A percentile compares a stretch with the other conserved stretches of the same genome.
Conservation (phyloP, 92 coral and sea anemone species). For the Actinernus sp. region DNA sequence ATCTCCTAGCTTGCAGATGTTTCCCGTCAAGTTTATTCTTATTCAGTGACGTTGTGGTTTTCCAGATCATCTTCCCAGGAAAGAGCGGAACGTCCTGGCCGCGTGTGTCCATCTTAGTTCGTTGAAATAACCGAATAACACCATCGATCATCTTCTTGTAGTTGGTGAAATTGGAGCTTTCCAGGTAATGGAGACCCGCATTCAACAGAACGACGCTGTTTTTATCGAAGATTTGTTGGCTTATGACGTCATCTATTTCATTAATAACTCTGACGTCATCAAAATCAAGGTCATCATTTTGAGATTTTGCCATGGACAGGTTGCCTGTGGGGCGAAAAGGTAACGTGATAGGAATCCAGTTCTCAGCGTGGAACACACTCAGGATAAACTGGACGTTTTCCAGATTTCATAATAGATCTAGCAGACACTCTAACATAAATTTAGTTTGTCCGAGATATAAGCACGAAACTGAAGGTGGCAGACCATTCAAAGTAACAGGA, state of each 20-base stretch:
- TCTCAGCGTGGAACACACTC: no score
- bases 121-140: slow-evolving; percentile 48
- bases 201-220: slow-evolving; percentile 73
- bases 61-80: slow-evolving; percentile 88
- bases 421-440: no score
- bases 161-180: slow-evolving; percentile 86
- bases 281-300: slow-evolving; percentile 74
- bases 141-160: slow-evolving; percentile 69
- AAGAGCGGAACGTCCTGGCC: slow-evolving; percentile 36
- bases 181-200: slow-evolving; percentile 89
- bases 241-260: slow-evolving; percentile 75
- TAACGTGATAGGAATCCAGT: no score
- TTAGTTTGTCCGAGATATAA: no score
- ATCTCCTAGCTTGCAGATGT: slow-evolving; percentile 75
- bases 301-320: slow-evolving; percentile 51
- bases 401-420: no score
- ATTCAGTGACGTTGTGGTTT: slow-evolving; percentile 79
- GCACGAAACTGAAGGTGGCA: no score
- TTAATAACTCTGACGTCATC: slow-evolving; percentile 71
- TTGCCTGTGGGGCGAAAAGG: slow-evolving; percentile 47
- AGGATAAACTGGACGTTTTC: no score
- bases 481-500: no score
- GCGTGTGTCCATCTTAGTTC: slow-evolving; percentile 21
- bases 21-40: slow-evolving; percentile 80
- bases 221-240: slow-evolving; percentile 68